A percentile compares a stretch with the other conserved stretches of the same genome.
These are phyloP conservation scores for Panorpa germanica DNA, from an alignment of 2,888 invertebrate species.

Conservation along the genomic window DNA sequence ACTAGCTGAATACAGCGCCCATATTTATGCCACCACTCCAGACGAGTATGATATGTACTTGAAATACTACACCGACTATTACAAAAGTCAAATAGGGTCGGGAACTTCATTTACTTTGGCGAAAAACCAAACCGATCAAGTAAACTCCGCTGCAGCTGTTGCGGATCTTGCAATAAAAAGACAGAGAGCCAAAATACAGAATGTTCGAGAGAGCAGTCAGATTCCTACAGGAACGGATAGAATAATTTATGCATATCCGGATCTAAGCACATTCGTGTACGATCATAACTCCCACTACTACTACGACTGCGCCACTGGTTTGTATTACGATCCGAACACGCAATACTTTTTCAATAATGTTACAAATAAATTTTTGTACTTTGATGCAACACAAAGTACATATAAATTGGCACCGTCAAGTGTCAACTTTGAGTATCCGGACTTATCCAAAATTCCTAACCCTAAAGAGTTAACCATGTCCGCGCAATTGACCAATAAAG, in stretches of 20 bases:
- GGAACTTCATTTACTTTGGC: constrained; percentile 25
- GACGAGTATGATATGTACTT: constrained; percentile 50
- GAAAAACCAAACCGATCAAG: constrained; percentile 37
- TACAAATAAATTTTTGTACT: constrained; percentile 83
- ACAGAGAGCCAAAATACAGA: too few species aligned
- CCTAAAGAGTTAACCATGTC: constrained; percentile 19
- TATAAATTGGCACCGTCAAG: constrained; percentile 38
- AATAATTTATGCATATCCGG: constrained; percentile 54
- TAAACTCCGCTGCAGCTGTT: constrained; percentile 62
- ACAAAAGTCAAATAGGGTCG: constrained; percentile 38
- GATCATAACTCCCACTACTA: constrained; percentile 93
- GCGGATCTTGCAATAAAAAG: constrained; percentile 62
- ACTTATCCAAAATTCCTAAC: constrained; percentile 17
- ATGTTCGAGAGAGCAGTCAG: too few species aligned
- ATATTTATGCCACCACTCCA: constrained; percentile 50
- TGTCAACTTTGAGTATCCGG: too few species aligned
- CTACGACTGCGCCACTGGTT: constrained; percentile 78
- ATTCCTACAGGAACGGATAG: constrained; percentile 41
- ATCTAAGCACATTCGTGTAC: constrained; percentile 79
- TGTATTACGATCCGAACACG: constrained; percentile 92
- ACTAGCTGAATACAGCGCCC: constrained; percentile 57
- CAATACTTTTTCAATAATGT: constrained; percentile 93
- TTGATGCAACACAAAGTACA: constrained; percentile 60
- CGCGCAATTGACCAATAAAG: constrained; percentile 12
- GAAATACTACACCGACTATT: constrained; percentile 56